Evolutionary conservation across 1,140 invertebrate species (phyloP).

Genomic region (Drosophila auraria): DNA sequence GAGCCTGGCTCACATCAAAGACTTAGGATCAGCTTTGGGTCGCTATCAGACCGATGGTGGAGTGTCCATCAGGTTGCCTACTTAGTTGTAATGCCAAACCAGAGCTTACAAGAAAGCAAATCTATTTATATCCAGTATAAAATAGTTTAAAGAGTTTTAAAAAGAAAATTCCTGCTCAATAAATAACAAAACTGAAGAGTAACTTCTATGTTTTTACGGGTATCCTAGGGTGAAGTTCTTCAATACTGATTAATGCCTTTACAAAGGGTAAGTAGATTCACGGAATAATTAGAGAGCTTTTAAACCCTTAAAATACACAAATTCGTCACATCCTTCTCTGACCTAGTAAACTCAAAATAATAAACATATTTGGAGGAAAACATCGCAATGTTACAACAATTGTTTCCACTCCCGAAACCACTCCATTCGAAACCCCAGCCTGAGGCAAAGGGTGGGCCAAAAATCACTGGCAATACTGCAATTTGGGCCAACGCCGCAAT

Average conservation of each 20-base stretch:
- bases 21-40: conserved; percentile 57
- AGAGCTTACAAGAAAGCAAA: conserved; percentile 29
- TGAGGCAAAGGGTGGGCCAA: conserved; percentile 15
- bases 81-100: conserved; percentile 53
- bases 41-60: conserved; percentile 3
- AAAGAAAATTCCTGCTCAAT: conserved; percentile 15
- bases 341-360: not conserved
- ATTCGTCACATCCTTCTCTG: not conserved
- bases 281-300: no score
- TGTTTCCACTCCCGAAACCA: not conserved
- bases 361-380: not conserved
- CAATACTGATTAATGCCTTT: no score
- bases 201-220: not conserved
- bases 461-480: conserved; percentile 12
- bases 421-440: not conserved
- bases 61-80: conserved; percentile 25
- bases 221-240: not conserved
- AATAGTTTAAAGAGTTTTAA: not conserved
- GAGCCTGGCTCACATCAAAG: conserved; percentile 72
- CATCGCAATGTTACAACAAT: not conserved
- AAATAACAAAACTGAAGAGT: conserved; percentile 26
- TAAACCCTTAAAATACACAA: not conserved
- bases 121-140: conserved; percentile 11
- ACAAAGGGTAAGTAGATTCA: not conserved
- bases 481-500: conserved; percentile 9